phyloP scores from a whole-genome alignment of 2,888 invertebrate species.

The Choreutis nemorana region DNA sequence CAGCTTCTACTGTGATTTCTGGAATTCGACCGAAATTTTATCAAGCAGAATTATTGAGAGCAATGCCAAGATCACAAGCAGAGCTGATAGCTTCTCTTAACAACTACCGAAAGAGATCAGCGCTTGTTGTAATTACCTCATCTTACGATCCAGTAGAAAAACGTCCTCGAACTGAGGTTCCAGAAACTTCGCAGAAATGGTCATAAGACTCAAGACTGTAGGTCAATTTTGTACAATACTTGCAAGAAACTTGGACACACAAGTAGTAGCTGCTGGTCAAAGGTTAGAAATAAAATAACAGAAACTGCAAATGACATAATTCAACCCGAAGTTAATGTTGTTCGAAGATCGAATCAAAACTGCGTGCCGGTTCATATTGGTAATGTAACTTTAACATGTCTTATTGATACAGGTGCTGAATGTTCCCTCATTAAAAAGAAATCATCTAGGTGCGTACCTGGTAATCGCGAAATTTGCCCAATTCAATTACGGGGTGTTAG shows the following conservation, averaged over 20 bases:
- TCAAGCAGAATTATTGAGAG: neutral
- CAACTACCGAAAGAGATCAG: neutral
- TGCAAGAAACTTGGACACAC: neutral
- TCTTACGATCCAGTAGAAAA: too few relatives aligned
- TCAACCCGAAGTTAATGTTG: too few relatives aligned
- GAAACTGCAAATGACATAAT: too few relatives aligned
- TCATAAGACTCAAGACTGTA: neutral
- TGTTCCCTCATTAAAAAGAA: conserved; percentile 1
- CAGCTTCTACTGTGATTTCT: neutral
- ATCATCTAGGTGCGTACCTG: too few relatives aligned
- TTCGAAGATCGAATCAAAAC: too few relatives aligned
- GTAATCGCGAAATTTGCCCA: too few relatives aligned
- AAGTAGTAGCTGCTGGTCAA: neutral
- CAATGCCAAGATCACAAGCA: neutral
- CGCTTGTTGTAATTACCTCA: too few relatives aligned
- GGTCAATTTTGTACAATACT: neutral
- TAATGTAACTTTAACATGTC: too few relatives aligned
- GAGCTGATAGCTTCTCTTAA: neutral
- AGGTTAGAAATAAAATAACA: too few relatives aligned
- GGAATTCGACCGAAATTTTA: neutral
- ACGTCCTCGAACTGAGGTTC: neutral
- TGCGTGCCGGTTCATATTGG: too few relatives aligned
- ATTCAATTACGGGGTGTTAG: too few relatives aligned
- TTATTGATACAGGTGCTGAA: neutral
- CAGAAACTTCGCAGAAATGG: neutral